phyloP scores from a whole-genome alignment of 2,888 invertebrate species.

The Eutolmus rufibarbis region DNA sequence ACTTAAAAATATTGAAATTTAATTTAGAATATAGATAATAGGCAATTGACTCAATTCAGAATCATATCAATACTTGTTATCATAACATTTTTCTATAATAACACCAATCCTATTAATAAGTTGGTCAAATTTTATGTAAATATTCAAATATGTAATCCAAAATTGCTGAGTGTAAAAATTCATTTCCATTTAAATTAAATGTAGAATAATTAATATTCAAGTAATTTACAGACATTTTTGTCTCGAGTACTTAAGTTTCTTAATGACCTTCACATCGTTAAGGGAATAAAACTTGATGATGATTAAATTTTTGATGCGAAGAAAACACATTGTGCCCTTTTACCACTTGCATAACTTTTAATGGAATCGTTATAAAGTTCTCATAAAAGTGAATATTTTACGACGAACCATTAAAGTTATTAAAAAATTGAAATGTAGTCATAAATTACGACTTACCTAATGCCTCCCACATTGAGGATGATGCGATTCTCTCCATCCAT shows the following conservation, averaged over 20 bases:
- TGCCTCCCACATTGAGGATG: conserved; percentile 92
- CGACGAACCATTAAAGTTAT: neutral
- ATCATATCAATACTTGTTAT: no score
- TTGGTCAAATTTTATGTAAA: no score
- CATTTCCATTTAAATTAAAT: neutral
- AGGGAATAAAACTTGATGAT: neutral
- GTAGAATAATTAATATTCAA: neutral
- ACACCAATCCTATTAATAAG: no score
- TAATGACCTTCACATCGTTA: neutral
- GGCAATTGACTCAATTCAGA: no score
- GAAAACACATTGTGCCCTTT: neutral
- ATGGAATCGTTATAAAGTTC: neutral
- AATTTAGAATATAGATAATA: no score
- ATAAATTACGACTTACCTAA: conserved; percentile 66
- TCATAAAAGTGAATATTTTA: neutral
- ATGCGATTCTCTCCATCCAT: conserved; percentile 94
- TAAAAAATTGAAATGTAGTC: neutral
- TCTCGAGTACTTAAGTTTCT: neutral
- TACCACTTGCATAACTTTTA: neutral
- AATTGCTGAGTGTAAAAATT: no score
- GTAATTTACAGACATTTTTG: neutral
- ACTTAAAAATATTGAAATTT: no score
- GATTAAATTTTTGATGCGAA: neutral
- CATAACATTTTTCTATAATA: no score
- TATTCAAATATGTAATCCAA: no score